phyloP scores from a whole-genome alignment of 1,140 invertebrate species.

The Leptinotarsa defecta region DNA sequence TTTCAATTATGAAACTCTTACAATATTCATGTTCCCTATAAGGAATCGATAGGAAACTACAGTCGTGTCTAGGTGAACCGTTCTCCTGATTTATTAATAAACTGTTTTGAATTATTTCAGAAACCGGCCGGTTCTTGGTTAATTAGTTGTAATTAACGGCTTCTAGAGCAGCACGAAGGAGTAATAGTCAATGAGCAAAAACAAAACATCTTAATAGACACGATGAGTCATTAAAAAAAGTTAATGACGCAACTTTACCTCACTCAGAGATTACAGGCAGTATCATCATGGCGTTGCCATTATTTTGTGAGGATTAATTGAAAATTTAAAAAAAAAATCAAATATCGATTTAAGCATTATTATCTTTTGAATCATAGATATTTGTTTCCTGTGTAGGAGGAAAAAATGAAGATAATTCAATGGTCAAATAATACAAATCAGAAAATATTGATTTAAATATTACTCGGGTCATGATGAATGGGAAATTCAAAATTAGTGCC shows the following conservation, averaged over 20 bases:
- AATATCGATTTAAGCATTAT: too few species aligned
- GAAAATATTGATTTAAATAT: too few species aligned
- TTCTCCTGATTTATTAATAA: slow-evolving; percentile 45
- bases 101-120: slow-evolving; percentile 47
- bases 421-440: too few species aligned
- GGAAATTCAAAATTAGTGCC: too few species aligned
- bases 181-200: neutral
- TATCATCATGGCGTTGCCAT: neutral
- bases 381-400: too few species aligned
- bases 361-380: too few species aligned
- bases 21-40: slow-evolving; percentile 32
- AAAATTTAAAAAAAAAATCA: too few species aligned
- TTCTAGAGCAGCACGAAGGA: slow-evolving; percentile 16
- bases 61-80: slow-evolving; percentile 31
- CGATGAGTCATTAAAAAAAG: slow-evolving; percentile 8
- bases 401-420: too few species aligned
- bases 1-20: slow-evolving; percentile 27
- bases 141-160: slow-evolving; percentile 39
- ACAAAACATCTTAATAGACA: slow-evolving; percentile 4
- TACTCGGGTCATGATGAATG: too few species aligned
- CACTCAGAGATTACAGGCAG: neutral
- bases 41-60: slow-evolving; percentile 32
- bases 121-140: slow-evolving; percentile 28
- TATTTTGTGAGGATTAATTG: too few species aligned
- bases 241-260: slow-evolving; percentile 5